These are phyloP conservation scores for Naso thynnoides DNA, from an alignment of 2,797 vertebrate genomes.

Conservation along the genomic window DNA sequence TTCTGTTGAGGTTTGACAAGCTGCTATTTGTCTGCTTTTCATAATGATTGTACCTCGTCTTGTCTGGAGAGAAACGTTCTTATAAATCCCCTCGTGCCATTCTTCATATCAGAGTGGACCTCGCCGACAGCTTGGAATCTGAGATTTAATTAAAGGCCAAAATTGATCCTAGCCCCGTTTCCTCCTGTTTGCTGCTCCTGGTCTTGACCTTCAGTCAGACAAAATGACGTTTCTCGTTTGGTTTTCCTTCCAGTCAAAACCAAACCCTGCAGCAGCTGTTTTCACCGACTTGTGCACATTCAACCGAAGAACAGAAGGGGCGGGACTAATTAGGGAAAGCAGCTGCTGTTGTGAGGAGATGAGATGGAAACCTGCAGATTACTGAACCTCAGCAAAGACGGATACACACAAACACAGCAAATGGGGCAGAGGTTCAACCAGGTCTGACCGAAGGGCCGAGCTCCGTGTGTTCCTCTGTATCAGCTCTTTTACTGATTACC, in stretches of 20 bases:
- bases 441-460: constrained; percentile 14
- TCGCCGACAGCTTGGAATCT: constrained; percentile 37
- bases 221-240: background rate
- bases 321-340: constrained; percentile 57
- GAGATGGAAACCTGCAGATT: constrained; percentile 16
- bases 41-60: constrained; percentile 13
- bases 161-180: constrained; percentile 18
- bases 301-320: constrained; percentile 26
- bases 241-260: background rate
- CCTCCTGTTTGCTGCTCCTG: constrained; percentile 20
- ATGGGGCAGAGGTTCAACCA: constrained; percentile 25
- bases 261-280: constrained; percentile 48
- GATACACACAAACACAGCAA: background rate
- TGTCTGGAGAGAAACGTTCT: constrained; percentile 15
- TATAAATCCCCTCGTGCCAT: background rate
- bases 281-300: constrained; percentile 39
- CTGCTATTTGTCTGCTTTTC: constrained; percentile 30
- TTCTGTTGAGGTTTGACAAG: constrained; percentile 6
- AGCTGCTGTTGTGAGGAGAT: constrained; percentile 52
- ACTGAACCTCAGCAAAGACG: background rate
- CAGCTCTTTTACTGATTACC: constrained; percentile 40
- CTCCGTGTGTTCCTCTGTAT: constrained; percentile 20
- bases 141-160: constrained; percentile 47
- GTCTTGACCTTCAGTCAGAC: constrained; percentile 33
- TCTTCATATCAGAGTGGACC: constrained; percentile 17